These are phyloP conservation scores for Gymnoscopelus braueri DNA, from an alignment of 2,797 vertebrate species.

Conservation along the genomic window DNA sequence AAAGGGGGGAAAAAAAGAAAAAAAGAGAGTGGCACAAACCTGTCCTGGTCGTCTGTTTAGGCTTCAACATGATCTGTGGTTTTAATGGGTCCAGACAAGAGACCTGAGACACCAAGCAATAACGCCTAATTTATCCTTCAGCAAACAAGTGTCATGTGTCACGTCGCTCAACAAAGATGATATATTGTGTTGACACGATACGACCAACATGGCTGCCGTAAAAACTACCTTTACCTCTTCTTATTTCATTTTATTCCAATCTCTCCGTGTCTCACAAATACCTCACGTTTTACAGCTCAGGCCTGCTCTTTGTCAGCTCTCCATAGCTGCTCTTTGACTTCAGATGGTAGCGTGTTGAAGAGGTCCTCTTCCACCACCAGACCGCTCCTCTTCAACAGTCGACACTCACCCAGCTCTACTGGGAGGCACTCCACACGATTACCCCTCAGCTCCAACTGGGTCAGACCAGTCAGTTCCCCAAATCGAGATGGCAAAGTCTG, in stretches of 20 bases:
- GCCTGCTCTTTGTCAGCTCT: constrained; percentile 94
- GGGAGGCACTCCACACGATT: constrained; percentile 97
- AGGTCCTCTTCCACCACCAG: constrained; percentile 98
- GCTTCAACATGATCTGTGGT: constrained; percentile 3
- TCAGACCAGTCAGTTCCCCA: constrained; percentile 91
- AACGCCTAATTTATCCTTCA: neutral
- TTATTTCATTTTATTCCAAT: neutral
- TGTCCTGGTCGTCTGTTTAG: neutral
- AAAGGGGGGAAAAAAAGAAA: constrained; percentile 18
- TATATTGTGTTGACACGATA: too few relatives aligned
- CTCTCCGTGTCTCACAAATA: neutral
- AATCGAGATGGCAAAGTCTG: constrained; percentile 92
- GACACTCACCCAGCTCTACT: constrained; percentile 95
- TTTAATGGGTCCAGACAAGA: neutral
- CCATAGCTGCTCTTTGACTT: constrained; percentile 96
- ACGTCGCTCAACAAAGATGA: too few relatives aligned
- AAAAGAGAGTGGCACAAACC: constrained; percentile 6
- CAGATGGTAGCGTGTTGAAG: constrained; percentile 92
- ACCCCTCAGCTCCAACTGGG: constrained; percentile 94
- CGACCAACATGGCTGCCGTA: constrained; percentile 2
- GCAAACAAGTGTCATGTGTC: too few relatives aligned
- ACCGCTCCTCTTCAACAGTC: constrained; percentile 90
- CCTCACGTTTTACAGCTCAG: constrained; percentile 49
- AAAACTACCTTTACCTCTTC: neutral
- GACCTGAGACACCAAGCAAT: constrained; percentile 8